phyloP scores from a whole-genome alignment of 2,888 invertebrate species.

The Endotricha flammealis region DNA sequence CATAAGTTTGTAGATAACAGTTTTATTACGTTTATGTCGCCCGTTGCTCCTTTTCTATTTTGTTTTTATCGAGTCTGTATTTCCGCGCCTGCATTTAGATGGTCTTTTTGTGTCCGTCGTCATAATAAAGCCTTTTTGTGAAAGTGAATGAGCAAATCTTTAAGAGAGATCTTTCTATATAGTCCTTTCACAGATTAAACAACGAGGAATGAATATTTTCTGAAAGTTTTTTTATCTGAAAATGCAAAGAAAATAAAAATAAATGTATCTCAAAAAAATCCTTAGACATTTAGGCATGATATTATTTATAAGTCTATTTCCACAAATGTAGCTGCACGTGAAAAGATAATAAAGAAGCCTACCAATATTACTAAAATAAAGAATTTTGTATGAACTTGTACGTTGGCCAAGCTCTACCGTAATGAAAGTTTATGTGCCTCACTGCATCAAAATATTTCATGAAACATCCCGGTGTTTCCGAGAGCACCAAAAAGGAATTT shows the following conservation, averaged over 20 bases:
- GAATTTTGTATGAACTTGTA: conserved; percentile 36
- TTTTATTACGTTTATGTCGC: conserved; percentile 2
- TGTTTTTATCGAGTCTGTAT: background rate
- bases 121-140: conserved; percentile 3
- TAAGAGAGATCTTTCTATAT: conserved; percentile 1
- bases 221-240: background rate
- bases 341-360: no score
- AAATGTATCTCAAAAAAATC: no score
- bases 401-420: conserved; percentile 26
- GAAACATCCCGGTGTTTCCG: no score
- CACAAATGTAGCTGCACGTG: no score
- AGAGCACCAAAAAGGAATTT: no score
- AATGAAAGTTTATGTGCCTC: conserved; percentile 30
- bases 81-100: conserved; percentile 3
- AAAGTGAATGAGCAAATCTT: conserved; percentile 2
- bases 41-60: background rate
- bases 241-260: no score
- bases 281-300: no score
- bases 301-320: no score
- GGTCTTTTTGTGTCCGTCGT: conserved; percentile 2
- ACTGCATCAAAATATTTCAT: conserved; percentile 26
- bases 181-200: conserved; percentile 1
- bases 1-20: background rate
- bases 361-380: conserved; percentile 27
- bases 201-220: background rate